phyloP scores from a whole-genome alignment of 2,888 invertebrate genomes.

The Ichneumoninae sp. region DNA sequence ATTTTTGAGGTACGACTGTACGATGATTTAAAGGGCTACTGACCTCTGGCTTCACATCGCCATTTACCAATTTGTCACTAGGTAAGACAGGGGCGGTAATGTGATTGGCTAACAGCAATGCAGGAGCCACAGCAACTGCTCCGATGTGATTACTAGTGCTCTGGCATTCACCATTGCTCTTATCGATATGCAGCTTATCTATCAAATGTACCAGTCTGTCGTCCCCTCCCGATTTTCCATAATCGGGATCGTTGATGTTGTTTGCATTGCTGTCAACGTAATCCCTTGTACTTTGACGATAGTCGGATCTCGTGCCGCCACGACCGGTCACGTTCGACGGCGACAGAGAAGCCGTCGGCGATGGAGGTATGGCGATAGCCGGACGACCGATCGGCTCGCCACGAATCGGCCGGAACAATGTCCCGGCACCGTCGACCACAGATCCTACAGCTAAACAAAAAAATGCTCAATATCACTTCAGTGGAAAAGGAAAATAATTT shows the following conservation, averaged over 20 bases:
- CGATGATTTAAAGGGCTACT: conserved; percentile 46
- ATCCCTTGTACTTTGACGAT: conserved; percentile 82
- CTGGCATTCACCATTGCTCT: conserved; percentile 73
- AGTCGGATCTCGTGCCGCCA: conserved; percentile 82
- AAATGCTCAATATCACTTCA: not conserved
- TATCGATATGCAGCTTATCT: conserved; percentile 80
- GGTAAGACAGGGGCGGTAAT: conserved; percentile 73
- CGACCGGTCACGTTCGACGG: conserved; percentile 82
- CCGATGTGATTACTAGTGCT: conserved; percentile 75
- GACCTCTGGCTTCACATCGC: conserved; percentile 78
- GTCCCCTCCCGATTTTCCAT: conserved; percentile 75
- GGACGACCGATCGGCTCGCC: conserved; percentile 78
- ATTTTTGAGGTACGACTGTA: conserved; percentile 34
- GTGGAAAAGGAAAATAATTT: conserved; percentile 23
- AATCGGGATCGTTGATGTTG: conserved; percentile 76
- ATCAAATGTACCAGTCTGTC: conserved; percentile 78
- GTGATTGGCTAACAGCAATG: conserved; percentile 79
- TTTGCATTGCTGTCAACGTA: conserved; percentile 85
- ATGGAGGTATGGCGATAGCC: conserved; percentile 74
- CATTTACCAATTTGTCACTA: conserved; percentile 77
- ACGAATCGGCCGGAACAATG: conserved; percentile 81
- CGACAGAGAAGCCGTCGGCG: conserved; percentile 77
- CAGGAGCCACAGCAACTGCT: conserved; percentile 77
- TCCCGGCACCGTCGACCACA: conserved; percentile 73
- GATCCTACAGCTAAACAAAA: conserved; percentile 56